Evolutionary conservation across 2,888 invertebrate species (phyloP).

Genomic region (Apodemia duryi): DNA sequence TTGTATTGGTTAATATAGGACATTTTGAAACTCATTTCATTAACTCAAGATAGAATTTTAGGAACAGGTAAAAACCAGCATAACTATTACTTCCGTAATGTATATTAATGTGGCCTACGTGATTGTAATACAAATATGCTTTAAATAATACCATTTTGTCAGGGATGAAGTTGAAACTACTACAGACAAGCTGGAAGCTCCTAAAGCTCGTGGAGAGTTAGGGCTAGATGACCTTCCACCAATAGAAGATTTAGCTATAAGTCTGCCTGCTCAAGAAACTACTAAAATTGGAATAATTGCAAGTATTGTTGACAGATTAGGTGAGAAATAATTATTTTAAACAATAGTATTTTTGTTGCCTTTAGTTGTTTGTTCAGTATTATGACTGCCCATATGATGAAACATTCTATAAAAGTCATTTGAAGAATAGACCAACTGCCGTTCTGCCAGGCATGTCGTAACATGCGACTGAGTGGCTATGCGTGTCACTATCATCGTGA

Average conservation of each 20-base stretch:
- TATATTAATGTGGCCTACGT: background rate
- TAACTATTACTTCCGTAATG: background rate
- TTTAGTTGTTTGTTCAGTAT: no score
- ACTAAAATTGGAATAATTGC: constrained; percentile 85
- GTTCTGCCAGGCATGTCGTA: no score
- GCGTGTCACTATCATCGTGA: no score
- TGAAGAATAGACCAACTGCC: no score
- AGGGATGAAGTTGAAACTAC: constrained; percentile 56
- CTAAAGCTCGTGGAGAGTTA: constrained; percentile 77
- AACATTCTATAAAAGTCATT: no score
- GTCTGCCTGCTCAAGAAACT: constrained; percentile 87
- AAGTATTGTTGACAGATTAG: constrained; percentile 85
- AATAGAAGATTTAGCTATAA: constrained; percentile 88
- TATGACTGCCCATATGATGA: no score
- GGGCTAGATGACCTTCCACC: constrained; percentile 86
- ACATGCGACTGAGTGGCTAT: no score
- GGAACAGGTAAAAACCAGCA: background rate
- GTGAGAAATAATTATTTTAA: constrained; percentile 50
- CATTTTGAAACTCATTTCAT: background rate
- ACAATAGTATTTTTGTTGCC: background rate
- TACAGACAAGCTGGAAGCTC: constrained; percentile 47
- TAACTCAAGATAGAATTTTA: background rate
- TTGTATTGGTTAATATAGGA: background rate
- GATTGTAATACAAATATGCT: background rate
- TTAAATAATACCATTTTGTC: constrained; percentile 18